phyloP scores from a whole-genome alignment of 2,113 vertebrate genomes.

The Anoura caudifer region DNA sequence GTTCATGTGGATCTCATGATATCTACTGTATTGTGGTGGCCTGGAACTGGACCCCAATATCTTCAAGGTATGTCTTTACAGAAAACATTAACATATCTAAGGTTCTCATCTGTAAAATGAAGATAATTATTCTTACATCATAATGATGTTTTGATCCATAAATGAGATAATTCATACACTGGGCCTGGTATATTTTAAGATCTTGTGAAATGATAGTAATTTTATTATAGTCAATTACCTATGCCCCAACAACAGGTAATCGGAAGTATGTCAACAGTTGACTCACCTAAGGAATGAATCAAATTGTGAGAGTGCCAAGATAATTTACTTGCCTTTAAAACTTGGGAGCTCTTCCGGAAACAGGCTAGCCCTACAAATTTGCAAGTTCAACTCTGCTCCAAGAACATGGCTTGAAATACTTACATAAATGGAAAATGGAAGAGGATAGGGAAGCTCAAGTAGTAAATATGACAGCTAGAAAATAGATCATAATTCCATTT shows the following conservation, averaged over 20 bases:
- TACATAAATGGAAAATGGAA: not conserved
- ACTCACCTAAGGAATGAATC: not conserved
- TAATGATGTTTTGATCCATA: not conserved
- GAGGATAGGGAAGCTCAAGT: not conserved
- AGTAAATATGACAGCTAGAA: not conserved
- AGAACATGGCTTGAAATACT: not conserved
- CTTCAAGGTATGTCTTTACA: not conserved
- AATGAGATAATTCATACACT: not conserved
- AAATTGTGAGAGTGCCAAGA: not conserved
- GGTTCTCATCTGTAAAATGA: not conserved
- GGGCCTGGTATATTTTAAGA: not conserved
- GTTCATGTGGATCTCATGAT: not conserved
- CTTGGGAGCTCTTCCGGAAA: not conserved
- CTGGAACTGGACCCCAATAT: not conserved
- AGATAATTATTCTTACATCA: not conserved
- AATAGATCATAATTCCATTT: not conserved
- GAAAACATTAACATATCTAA: not conserved
- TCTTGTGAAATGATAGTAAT: not conserved
- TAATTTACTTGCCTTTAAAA: not conserved
- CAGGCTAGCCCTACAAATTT: not conserved
- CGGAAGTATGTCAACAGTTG: not conserved
- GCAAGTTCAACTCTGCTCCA: not conserved
- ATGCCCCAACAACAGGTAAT: not conserved
- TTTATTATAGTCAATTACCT: not conserved
- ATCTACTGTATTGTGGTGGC: not conserved